phyloP scores from a whole-genome alignment of 2,113 vertebrate genomes.

The Prolemur simus region DNA sequence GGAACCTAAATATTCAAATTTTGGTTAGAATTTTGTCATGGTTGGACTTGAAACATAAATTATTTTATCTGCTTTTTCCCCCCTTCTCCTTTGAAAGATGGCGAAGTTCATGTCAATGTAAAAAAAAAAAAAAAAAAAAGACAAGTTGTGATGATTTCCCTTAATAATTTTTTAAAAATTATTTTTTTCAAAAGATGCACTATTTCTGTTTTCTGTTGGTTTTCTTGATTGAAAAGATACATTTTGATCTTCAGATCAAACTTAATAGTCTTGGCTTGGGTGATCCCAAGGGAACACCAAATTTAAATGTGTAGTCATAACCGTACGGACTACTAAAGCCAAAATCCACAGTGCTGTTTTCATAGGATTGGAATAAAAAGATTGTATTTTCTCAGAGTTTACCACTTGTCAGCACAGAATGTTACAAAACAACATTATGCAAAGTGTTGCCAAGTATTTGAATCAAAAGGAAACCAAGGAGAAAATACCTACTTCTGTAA shows the following conservation, averaged over 20 bases:
- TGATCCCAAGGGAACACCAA: neutral
- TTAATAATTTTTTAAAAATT: neutral
- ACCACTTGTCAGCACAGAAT: neutral
- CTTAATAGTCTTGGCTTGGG: neutral
- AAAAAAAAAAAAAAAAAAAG: neutral
- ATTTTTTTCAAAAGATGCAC: neutral
- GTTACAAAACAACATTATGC: neutral
- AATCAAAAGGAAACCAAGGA: neutral
- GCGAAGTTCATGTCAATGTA: neutral
- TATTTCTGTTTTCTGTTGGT: neutral
- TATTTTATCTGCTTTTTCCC: neutral
- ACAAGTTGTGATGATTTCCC: neutral
- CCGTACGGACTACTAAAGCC: neutral
- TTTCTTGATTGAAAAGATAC: slow-evolving; percentile 15
- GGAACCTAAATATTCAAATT: neutral
- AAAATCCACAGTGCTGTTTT: neutral
- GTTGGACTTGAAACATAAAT: neutral
- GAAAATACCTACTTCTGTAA: neutral
- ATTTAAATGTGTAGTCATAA: neutral
- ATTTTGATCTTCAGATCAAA: neutral
- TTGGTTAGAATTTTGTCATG: neutral
- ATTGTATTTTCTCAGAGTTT: neutral
- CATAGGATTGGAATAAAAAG: neutral
- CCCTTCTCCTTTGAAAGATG: neutral
- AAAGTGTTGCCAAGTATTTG: slow-evolving; percentile 7